Evolutionary conservation across 2,113 vertebrate species (phyloP).

Genomic region (Ptilorrhoa leucosticta): DNA sequence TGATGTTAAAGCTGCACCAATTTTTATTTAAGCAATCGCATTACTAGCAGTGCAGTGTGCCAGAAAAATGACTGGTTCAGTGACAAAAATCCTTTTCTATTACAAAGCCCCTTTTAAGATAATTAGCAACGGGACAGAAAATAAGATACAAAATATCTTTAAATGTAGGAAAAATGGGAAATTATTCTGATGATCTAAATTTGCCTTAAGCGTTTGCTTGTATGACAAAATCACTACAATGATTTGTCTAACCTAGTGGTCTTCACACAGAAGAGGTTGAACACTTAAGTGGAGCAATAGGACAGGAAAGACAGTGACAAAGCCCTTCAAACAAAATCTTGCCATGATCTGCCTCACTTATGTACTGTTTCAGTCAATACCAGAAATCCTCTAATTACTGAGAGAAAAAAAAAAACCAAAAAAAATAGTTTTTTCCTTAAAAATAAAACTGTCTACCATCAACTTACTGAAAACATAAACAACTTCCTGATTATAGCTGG

Average conservation of each 20-base stretch:
- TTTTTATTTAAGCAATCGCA: constrained; percentile 45
- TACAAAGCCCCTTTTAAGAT: constrained; percentile 7
- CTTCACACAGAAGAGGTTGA: background rate
- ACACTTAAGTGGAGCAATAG: background rate
- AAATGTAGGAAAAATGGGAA: background rate
- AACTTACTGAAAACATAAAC: background rate
- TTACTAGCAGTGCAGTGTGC: background rate
- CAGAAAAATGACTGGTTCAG: constrained; percentile 4
- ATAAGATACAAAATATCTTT: background rate
- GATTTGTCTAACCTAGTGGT: background rate
- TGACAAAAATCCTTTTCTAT: background rate
- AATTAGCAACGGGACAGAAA: background rate
- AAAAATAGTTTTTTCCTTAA: rapidly evolving
- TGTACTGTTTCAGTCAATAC: background rate
- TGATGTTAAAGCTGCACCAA: background rate
- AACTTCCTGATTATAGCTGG: background rate
- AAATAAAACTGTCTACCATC: background rate
- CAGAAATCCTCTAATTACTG: background rate
- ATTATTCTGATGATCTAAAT: background rate
- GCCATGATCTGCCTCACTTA: background rate
- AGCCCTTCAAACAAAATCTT: background rate
- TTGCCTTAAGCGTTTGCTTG: background rate
- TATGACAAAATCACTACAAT: background rate
- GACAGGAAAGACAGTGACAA: background rate
- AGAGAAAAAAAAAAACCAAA: rapidly evolving